phyloP scores from a whole-genome alignment of 1,140 invertebrate genomes.

The Harpegnathos saltator region DNA sequence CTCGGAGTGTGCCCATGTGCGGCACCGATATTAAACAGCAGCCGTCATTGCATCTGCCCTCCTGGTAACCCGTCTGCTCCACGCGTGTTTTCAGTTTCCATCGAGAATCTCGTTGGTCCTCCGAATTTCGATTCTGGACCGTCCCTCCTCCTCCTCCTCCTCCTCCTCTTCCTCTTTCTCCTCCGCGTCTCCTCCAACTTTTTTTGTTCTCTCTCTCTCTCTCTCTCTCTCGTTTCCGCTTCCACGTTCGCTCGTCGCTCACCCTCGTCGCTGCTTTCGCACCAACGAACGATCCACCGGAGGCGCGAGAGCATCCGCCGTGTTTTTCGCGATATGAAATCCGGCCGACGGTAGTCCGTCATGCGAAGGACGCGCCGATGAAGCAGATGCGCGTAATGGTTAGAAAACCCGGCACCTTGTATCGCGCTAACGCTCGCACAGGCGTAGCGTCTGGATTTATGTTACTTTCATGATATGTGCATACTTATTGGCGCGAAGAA shows the following conservation, averaged over 20 bases:
- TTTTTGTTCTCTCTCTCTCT: not conserved
- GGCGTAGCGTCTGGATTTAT: not conserved
- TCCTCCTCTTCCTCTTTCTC: conserved; percentile 18
- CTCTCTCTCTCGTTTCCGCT: not conserved
- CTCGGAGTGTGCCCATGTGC: conserved; percentile 81
- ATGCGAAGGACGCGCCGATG: conserved; percentile 47
- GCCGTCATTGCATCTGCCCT: conserved; percentile 82
- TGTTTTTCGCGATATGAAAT: conserved; percentile 82
- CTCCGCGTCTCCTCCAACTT: not conserved
- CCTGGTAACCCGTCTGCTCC: conserved; percentile 63
- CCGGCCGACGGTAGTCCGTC: conserved; percentile 74
- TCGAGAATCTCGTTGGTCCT: conserved; percentile 37
- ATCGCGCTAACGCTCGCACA: not conserved
- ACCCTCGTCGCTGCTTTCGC: not conserved
- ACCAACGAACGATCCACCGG: conserved; percentile 2
- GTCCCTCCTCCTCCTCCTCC: conserved; percentile 12
- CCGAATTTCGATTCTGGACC: conserved; percentile 24
- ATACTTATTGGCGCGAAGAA: not conserved
- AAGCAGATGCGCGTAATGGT: conserved; percentile 80
- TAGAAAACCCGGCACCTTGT: not conserved
- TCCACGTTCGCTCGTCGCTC: not conserved
- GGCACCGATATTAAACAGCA: conserved; percentile 84
- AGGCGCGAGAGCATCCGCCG: conserved; percentile 41
- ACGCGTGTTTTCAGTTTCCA: conserved; percentile 64
- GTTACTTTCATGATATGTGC: not conserved